Percentiles rank a stretch among this genome's conserved stretches.
Evolutionary conservation across 2,113 vertebrate genomes (phyloP).

Genomic region (Sarotherodon lohbergeri): DNA sequence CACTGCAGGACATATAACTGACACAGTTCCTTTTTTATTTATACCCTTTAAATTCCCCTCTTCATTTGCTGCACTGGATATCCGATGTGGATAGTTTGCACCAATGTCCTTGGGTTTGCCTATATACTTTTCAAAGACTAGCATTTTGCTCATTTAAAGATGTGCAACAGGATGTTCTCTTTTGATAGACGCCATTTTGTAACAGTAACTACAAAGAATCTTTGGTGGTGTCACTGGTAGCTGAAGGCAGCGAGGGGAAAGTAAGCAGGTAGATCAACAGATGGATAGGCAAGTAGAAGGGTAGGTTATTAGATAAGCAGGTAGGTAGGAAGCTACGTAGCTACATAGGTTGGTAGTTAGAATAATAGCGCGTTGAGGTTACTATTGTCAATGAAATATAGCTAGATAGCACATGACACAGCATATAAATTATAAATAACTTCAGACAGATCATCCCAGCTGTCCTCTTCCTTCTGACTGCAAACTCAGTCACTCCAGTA

Average conservation of each 20-base stretch:
- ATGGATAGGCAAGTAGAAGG: not conserved
- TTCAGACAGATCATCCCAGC: slow-evolving; percentile 1
- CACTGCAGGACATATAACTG: slow-evolving; percentile 3
- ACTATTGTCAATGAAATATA: not conserved
- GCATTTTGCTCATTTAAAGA: not conserved
- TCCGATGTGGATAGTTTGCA: not conserved
- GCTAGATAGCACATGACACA: not conserved
- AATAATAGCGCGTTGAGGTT: not conserved
- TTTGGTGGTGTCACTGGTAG: not conserved
- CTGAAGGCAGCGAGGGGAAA: not conserved
- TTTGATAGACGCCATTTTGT: not conserved
- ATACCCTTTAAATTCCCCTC: not conserved
- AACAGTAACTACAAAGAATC: not conserved
- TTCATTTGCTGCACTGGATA: not conserved
- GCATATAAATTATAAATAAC: slow-evolving; percentile 35
- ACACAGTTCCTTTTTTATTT: slow-evolving; percentile 3
- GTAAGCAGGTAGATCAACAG: not conserved
- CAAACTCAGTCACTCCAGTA: not conserved
- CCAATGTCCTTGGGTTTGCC: not conserved
- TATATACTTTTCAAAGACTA: not conserved
- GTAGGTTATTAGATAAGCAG: not conserved
- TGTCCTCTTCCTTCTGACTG: slow-evolving; percentile 21
- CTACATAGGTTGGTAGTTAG: not conserved
- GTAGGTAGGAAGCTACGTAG: not conserved
- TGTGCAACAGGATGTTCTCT: not conserved